phyloP scores from a whole-genome alignment of 2,113 vertebrate species.

The Arizona elegans region DNA sequence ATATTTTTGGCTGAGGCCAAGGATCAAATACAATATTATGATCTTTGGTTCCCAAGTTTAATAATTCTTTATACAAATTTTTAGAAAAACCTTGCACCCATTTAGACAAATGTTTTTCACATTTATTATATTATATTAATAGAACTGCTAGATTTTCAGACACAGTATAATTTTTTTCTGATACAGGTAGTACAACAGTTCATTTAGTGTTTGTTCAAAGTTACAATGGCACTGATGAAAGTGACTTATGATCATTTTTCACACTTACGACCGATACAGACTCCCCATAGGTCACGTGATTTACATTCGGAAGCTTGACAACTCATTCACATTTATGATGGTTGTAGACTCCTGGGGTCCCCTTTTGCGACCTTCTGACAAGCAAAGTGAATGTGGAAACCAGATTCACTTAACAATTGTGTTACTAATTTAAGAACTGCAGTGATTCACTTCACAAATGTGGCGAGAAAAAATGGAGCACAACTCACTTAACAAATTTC shows the following conservation, averaged over 20 bases:
- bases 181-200: not conserved
- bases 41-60: not conserved
- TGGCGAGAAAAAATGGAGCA: not conserved
- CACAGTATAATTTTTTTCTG: not conserved
- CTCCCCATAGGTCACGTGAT: not conserved
- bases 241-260: not conserved
- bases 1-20: not conserved
- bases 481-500: not conserved
- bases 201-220: not conserved
- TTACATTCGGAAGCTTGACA: not conserved
- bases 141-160: not conserved
- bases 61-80: not conserved
- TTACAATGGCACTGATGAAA: not conserved
- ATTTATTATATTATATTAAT: not conserved
- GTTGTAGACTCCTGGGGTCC: not conserved
- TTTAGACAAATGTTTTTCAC: not conserved
- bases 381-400: not conserved
- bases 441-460: not conserved
- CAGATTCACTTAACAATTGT: not conserved
- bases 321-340: not conserved
- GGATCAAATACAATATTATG: not conserved
- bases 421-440: not conserved
- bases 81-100: not conserved
- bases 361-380: not conserved
- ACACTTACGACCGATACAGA: not conserved